Base-by-base conservation (phyloP, 2,888 invertebrate species). In the Drosophila niveifrons region DNA sequence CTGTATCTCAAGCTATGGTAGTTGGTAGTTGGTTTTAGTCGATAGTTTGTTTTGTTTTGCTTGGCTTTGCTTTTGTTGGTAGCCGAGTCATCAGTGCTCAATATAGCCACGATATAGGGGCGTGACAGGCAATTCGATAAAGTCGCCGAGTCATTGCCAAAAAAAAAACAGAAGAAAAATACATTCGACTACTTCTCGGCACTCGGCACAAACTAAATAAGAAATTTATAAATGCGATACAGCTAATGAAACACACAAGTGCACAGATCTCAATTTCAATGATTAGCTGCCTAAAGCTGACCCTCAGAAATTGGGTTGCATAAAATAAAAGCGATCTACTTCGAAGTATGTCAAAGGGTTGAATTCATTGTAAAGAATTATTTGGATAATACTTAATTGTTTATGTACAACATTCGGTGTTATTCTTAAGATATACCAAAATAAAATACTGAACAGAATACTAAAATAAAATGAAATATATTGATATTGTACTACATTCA, bases 11-110 rank as follows among this genome's bases (percentile, higher is more conserved):
- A 23, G 23, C 23, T 23, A 4, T 0, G 59, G 64, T 56, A 57
- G 41, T 64, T 13, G 46, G 44, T 51, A 57, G 52, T 56, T 17
- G 43, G 15, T 36, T 34, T 44, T 28, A 55, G 57, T 41, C 43
- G 46, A 50, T 48, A 67, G 67, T 62, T 72, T 57, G 28, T 9
- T 36, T 46, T 8, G 34, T 2, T 17, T 23, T 23, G 23, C 23
- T 62, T 72, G 53, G 28, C n/a, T 36, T 46, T 8, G 34, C 53
- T 9, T 36, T 46, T 8, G 34, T 56, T 71, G 58, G 65, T 47
- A 76, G 72, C 48, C 55, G 47, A 72, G 73, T 72, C 72, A 72
- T 72, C 72, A 50, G 59, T 29, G 59, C 52, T 44, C 72, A 72
- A 72, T 70, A 53, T 75, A 61, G 2, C 29, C 3, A n/a, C 55